A percentile compares a stretch with the other conserved stretches of the same genome.
phyloP scores from a whole-genome alignment of 2,888 invertebrate species.

The Caenorhabditis panamensis region DNA sequence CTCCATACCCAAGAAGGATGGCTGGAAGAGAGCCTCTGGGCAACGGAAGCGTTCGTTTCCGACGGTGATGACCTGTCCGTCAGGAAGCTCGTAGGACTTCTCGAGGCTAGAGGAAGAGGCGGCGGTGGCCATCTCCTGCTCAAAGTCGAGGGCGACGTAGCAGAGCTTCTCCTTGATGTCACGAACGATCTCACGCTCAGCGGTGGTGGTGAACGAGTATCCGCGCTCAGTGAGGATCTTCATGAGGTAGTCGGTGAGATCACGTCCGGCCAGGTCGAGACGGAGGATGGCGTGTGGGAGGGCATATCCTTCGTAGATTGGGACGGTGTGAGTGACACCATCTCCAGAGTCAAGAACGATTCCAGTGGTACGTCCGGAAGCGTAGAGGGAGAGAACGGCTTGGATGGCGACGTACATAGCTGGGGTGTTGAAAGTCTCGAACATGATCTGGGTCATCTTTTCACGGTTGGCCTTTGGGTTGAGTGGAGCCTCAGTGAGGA shows the following conservation, averaged over 20 bases:
- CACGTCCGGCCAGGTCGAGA: conserved; percentile 83
- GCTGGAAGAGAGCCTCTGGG: conserved; percentile 87
- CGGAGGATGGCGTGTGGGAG: conserved; percentile 83
- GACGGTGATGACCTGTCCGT: conserved; percentile 86
- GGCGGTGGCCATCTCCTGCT: conserved; percentile 93
- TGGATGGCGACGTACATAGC: conserved; percentile 90
- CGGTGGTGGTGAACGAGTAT: conserved; percentile 82
- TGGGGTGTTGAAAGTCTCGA: conserved; percentile 88
- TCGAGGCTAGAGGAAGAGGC: conserved; percentile 91
- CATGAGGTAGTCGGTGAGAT: conserved; percentile 84
- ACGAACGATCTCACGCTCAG: conserved; percentile 90
- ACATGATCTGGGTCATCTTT: conserved; percentile 94
- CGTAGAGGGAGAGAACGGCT: conserved; percentile 93
- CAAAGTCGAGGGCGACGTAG: conserved; percentile 98
- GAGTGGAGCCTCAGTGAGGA: conserved; percentile 93
- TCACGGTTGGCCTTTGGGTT: conserved; percentile 96
- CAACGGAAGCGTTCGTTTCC: conserved; percentile 88
- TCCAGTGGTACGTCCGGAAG: conserved; percentile 84
- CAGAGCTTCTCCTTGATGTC: conserved; percentile 95
- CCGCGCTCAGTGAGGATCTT: conserved; percentile 82
- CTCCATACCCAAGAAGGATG: conserved; percentile 88
- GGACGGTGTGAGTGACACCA: conserved; percentile 88
- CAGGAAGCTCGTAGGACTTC: conserved; percentile 92
- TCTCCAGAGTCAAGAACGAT: conserved; percentile 91
- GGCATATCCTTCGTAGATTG: conserved; percentile 89